Evolutionary conservation across 2,888 invertebrate genomes (phyloP), one percentile per base, ranked within the genome.

Genomic region (Scaptomyza caliginosa): DNA sequence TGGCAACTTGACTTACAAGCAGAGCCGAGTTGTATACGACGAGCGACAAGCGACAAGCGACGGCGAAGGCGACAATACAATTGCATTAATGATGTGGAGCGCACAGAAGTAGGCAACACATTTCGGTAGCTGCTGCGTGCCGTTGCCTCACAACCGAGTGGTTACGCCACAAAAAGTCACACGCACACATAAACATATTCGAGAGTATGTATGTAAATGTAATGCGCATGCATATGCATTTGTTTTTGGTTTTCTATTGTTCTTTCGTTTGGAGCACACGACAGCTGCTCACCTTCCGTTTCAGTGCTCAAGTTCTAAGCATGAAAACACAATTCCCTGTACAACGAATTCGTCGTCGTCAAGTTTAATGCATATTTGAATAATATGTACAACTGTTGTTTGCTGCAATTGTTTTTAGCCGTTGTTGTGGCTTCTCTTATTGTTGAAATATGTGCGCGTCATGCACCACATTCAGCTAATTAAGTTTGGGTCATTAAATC

Each of bases 61-160:
- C 58, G 49, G 52, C 62, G 3, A 6, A 4, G 43, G 56, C 62
- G 52, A 43, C 72, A 74, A 51, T 51, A 76, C 74, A 74, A 74
- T 70, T 77, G 79, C 79, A 81, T 79, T 81, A 81, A 86, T 86
- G 83, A 79, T 79, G 83, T 55, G 30, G 21, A 26, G 56, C 72
- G 64, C 72, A 39, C 54, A 52, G 64, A 64, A 62, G 64, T 54
- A 66, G 75, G 78, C 67, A 67, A 64, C 68, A 72, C 62, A 58
- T 70, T 70, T 67, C 16, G 16, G 74, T 38, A 42, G 50, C 40
- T 46, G 45, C 32, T 63, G 50, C 64, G 8, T 45, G 30, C 43
- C 46, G 49, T 54, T 49, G 45, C 40, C 3, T 8, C 51, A 39
- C 4, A 51, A 55, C 36, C 57, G n/a, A n/a, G n/a, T 57, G 50